phyloP scores from a whole-genome alignment of 2,888 invertebrate genomes.

The Amitus sp. region DNA sequence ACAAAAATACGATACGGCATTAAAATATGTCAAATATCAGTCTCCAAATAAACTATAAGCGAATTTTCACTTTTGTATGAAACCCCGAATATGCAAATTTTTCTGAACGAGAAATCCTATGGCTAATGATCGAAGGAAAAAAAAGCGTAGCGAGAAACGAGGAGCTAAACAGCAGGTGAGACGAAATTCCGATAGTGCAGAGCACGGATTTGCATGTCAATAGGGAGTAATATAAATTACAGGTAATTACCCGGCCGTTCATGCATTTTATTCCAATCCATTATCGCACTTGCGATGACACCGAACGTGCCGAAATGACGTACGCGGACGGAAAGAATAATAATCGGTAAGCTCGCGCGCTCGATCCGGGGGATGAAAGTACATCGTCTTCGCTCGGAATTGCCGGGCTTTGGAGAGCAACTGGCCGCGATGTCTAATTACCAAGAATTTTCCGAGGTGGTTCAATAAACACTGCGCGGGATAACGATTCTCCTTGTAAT shows the following conservation, averaged over 20 bases:
- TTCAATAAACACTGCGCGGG: constrained; percentile 47
- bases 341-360: constrained; percentile 6
- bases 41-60: too few species aligned
- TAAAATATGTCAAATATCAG: too few species aligned
- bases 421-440: constrained; percentile 35
- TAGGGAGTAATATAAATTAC: constrained; percentile 65
- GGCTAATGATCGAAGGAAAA: constrained; percentile 19
- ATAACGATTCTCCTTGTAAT: constrained; percentile 47
- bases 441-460: constrained; percentile 33
- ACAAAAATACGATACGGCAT: too few species aligned
- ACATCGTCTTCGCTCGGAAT: too few species aligned
- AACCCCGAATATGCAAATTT: too few species aligned
- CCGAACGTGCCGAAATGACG: constrained; percentile 40
- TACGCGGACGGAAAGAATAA: constrained; percentile 16
- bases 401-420: not conserved
- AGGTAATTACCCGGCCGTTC: constrained; percentile 61
- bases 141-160: constrained; percentile 26
- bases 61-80: too few species aligned
- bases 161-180: constrained; percentile 21
- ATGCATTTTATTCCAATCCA: constrained; percentile 58
- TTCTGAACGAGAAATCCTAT: too few species aligned
- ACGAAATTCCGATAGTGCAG: constrained; percentile 42
- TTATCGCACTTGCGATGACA: constrained; percentile 51
- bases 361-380: too few species aligned
- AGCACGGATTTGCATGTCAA: constrained; percentile 62